Conservation (phyloP, 1,140 invertebrate species). For the Lucilia sericata region DNA sequence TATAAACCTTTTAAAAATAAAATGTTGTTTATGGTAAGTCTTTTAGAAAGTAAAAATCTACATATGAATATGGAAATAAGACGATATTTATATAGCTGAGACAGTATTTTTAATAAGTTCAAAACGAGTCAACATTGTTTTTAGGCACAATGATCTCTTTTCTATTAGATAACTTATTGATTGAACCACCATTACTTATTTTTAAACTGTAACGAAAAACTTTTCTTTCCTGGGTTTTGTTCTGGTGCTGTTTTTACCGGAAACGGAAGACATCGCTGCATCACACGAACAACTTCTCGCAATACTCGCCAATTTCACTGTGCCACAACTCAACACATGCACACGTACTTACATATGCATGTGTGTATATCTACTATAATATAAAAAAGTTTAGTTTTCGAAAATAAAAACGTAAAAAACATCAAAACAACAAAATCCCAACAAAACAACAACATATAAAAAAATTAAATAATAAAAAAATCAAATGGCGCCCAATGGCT, state of each 20-base stretch:
- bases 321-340: neutral
- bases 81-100: too few species aligned
- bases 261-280: constrained; percentile 40
- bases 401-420: constrained; percentile 5
- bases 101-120: too few species aligned
- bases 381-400: constrained; percentile 12
- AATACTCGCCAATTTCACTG: constrained; percentile 18
- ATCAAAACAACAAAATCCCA: constrained; percentile 26
- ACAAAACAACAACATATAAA: constrained; percentile 19
- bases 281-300: constrained; percentile 36
- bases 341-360: neutral
- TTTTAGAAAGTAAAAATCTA: too few species aligned
- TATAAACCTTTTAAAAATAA: too few species aligned
- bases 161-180: neutral
- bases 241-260: constrained; percentile 33
- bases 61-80: too few species aligned
- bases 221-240: constrained; percentile 15
- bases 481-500: constrained; percentile 43
- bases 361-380: neutral
- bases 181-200: neutral
- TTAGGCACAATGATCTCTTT: neutral
- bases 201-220: neutral
- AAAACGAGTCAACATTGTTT: too few species aligned
- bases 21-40: too few species aligned
- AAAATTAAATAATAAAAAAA: constrained; percentile 9